Percentiles rank a stretch among this genome's conserved stretches.
Evolutionary conservation across 2,113 vertebrate species (phyloP).

Genomic region (Oryctolagus cuniculus): mOryCun1.1 NC_091448.1:36069001-36069500

Average conservation of each 20-base stretch:
- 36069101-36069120: fast-evolving
- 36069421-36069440: neutral
- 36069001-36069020: neutral
- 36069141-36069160: neutral
- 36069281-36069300: neutral
- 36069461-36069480: neutral
- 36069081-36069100: neutral
- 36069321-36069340: neutral
- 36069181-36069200: neutral
- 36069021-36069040: neutral
- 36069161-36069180: neutral
- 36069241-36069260: neutral
- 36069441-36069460: neutral
- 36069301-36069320: neutral
- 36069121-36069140: neutral
- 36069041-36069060: neutral
- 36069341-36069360: neutral
- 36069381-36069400: neutral
- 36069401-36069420: neutral
- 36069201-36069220: neutral
- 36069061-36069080: neutral
- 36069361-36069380: neutral
- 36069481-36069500: neutral
- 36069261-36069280: neutral
- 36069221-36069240: neutral